phyloP scores from a whole-genome alignment of 2,888 invertebrate genomes.

The Mermis nigrescens region DNA sequence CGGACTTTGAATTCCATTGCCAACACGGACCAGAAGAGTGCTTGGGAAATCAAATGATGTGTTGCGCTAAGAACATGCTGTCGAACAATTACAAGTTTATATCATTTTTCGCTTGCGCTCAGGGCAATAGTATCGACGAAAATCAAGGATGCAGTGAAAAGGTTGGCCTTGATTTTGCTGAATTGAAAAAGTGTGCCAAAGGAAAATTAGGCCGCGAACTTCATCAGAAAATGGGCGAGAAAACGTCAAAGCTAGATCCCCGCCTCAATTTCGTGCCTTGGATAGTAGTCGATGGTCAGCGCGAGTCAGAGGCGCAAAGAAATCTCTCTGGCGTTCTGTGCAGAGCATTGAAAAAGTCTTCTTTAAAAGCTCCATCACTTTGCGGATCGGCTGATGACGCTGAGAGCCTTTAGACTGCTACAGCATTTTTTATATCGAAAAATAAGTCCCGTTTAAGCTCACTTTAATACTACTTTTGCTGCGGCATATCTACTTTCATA shows the following conservation, averaged over 20 bases:
- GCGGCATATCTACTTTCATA: no score
- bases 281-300: constrained; percentile 26
- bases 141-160: not conserved
- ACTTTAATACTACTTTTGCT: no score
- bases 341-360: no score
- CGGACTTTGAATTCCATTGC: constrained; percentile 12
- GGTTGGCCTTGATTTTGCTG: not conserved
- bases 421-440: no score
- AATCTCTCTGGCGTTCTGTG: no score
- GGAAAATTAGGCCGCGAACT: constrained; percentile 14
- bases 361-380: no score
- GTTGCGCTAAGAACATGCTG: constrained; percentile 25
- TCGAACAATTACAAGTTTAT: no score
- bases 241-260: constrained; percentile 16
- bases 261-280: constrained; percentile 29
- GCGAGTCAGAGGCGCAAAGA: constrained; percentile 17
- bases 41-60: constrained; percentile 27
- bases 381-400: no score
- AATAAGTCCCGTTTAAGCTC: no score
- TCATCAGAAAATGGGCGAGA: constrained; percentile 18
- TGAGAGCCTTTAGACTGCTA: no score
- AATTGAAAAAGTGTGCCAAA: constrained; percentile 20
- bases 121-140: no score
- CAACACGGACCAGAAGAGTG: constrained; percentile 29
- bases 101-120: no score